Evolutionary conservation across 2,797 vertebrate species (phyloP).

Genomic region (Myotis daubentonii): DNA sequence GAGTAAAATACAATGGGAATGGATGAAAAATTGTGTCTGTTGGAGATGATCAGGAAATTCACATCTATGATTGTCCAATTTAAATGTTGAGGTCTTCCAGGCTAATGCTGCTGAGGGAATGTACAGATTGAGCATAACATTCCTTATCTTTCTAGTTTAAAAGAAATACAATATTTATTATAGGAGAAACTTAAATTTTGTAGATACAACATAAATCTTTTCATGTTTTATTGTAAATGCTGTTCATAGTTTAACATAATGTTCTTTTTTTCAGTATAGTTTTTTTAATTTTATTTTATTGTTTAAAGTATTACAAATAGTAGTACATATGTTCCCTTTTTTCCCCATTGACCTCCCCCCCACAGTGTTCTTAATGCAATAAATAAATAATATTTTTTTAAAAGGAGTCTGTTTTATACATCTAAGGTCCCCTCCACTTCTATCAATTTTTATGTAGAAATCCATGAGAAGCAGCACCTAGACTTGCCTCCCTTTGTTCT

Average conservation of each 20-base stretch:
- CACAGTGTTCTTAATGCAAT: not conserved
- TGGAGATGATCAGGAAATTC: conserved; percentile 97
- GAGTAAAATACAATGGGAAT: conserved; percentile 95
- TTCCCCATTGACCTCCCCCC: too few species aligned
- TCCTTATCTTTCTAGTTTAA: conserved; percentile 47
- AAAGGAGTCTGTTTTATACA: not conserved
- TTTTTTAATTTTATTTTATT: too few species aligned
- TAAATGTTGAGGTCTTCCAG: conserved; percentile 77
- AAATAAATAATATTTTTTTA: not conserved
- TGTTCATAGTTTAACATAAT: not conserved
- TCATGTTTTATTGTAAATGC: conserved; percentile 56
- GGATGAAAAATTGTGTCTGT: conserved; percentile 98
- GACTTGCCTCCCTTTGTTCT: not conserved
- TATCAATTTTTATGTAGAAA: not conserved
- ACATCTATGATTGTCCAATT: conserved; percentile 97
- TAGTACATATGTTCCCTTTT: too few species aligned
- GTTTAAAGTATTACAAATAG: too few species aligned
- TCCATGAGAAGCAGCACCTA: not conserved
- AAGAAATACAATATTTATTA: not conserved
- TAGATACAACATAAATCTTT: conserved; percentile 21
- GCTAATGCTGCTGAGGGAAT: not conserved
- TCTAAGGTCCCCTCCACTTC: not conserved
- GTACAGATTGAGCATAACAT: not conserved
- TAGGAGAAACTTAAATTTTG: conserved; percentile 37
- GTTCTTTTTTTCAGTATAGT: too few species aligned